Percentiles rank a stretch among this genome's conserved stretches.
phyloP scores from a whole-genome alignment of 2,888 invertebrate genomes.

The Chelonus formosanus region DNA sequence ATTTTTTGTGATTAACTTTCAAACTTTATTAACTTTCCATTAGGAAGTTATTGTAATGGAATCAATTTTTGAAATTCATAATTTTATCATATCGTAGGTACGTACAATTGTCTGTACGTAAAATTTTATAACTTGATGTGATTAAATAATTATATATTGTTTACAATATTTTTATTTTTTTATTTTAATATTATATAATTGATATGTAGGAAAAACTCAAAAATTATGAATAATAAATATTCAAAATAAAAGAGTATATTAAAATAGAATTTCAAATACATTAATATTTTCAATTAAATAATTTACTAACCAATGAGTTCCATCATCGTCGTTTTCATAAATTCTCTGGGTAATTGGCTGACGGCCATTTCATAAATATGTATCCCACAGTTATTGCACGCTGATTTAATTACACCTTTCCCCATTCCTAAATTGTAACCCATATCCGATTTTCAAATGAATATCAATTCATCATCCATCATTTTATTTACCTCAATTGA shows the following conservation, averaged over 20 bases:
- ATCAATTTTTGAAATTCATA: too few relatives aligned
- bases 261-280: neutral
- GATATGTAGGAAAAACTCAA: too few relatives aligned
- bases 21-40: too few relatives aligned
- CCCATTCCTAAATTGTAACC: conserved; percentile 1
- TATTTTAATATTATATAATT: too few relatives aligned
- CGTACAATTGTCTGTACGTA: too few relatives aligned
- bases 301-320: conserved; percentile 1
- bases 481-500: conserved; percentile 3
- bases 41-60: too few relatives aligned
- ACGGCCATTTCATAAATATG: conserved; percentile 18
- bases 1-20: too few relatives aligned
- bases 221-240: neutral
- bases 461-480: conserved; percentile 6
- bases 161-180: too few relatives aligned
- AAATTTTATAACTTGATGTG: too few relatives aligned
- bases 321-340: neutral
- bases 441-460: neutral
- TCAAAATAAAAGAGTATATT: neutral
- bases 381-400: neutral
- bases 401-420: conserved; percentile 9
- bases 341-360: neutral
- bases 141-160: too few relatives aligned
- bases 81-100: too few relatives aligned
- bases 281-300: conserved; percentile 1